Conservation (phyloP, 2,113 vertebrate genomes). For the Holacanthus passer region DNA sequence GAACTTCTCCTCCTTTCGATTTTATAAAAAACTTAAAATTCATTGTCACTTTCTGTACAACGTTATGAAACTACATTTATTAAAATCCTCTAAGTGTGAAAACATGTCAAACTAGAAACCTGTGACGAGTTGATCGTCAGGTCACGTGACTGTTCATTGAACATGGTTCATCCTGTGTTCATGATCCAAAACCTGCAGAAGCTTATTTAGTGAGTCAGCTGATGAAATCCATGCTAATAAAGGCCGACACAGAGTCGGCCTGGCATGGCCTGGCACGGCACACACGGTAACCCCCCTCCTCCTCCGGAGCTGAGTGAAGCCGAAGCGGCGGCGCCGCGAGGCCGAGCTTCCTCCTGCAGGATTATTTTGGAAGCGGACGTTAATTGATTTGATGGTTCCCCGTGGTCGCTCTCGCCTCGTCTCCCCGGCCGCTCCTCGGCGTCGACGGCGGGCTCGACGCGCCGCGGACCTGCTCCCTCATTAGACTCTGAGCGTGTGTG, state of each 20-base stretch:
- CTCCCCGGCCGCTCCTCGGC: slow-evolving; percentile 72
- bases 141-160: no score
- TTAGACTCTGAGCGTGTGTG: slow-evolving; percentile 74
- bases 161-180: background rate
- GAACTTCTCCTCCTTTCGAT: no score
- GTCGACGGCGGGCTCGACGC: slow-evolving; percentile 40
- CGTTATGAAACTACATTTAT: no score
- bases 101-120: no score
- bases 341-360: slow-evolving; percentile 80
- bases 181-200: background rate
- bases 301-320: slow-evolving; percentile 87
- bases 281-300: slow-evolving; percentile 69
- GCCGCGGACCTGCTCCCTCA: slow-evolving; percentile 85
- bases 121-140: no score
- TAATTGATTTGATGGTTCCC: slow-evolving; percentile 93
- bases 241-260: background rate
- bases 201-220: background rate
- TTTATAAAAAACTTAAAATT: no score
- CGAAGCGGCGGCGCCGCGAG: slow-evolving; percentile 87
- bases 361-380: slow-evolving; percentile 89
- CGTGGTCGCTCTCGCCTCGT: slow-evolving; percentile 78
- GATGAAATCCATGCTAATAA: slow-evolving; percentile 10
- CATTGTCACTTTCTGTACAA: no score
- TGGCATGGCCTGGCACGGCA: background rate
- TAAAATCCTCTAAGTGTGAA: no score